These are phyloP conservation scores for Neostethus bicornis DNA, from an alignment of 2,797 vertebrate species.

Conservation along the genomic window DNA sequence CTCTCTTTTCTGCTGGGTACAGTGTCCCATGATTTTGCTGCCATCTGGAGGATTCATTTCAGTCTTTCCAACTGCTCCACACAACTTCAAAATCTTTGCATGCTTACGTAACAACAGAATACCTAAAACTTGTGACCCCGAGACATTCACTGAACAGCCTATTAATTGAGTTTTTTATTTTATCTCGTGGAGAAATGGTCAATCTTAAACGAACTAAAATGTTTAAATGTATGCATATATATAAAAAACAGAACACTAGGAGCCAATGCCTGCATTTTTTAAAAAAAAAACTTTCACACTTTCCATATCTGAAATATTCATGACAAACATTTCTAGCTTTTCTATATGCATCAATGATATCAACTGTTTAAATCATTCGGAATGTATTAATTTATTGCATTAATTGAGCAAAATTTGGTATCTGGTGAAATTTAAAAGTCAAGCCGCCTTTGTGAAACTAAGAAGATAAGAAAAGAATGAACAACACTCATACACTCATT, in stretches of 20 bases:
- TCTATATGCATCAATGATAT: neutral
- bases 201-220: too few species aligned
- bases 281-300: neutral
- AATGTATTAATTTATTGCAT: neutral
- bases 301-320: too few species aligned
- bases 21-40: slow-evolving; percentile 52
- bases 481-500: slow-evolving; percentile 27
- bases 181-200: too few species aligned
- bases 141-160: too few species aligned
- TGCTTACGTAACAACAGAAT: neutral
- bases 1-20: neutral
- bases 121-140: too few species aligned
- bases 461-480: neutral
- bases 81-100: neutral
- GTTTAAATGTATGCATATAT: too few species aligned
- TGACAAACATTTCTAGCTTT: neutral
- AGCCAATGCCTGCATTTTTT: neutral
- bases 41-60: slow-evolving; percentile 56
- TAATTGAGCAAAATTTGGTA: neutral
- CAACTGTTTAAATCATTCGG: neutral
- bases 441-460: neutral
- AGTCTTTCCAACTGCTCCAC: neutral
- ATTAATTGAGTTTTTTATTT: too few species aligned
- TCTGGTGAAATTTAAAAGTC: neutral
- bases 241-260: too few species aligned